Percentiles rank a stretch among this genome's conserved stretches.
phyloP scores from a whole-genome alignment of 1,140 invertebrate species.

The Colletes latitarsis region DNA sequence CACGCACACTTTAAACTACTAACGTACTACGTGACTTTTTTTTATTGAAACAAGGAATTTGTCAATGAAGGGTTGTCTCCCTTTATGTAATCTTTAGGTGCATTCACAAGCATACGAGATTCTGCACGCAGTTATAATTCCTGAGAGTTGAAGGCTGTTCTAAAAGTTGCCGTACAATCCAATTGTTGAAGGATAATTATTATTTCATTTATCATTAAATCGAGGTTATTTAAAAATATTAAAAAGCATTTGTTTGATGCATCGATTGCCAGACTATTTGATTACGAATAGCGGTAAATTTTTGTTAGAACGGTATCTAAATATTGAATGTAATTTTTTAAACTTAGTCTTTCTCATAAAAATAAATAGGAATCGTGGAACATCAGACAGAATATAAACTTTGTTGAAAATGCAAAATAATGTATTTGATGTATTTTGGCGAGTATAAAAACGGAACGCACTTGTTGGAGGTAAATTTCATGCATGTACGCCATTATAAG shows the following conservation, averaged over 20 bases:
- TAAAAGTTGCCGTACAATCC: neutral
- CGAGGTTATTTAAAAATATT: neutral
- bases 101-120: neutral
- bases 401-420: neutral
- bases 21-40: conserved; percentile 14
- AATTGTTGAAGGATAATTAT: neutral
- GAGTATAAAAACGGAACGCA: conserved; percentile 17
- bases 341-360: neutral
- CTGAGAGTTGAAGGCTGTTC: neutral
- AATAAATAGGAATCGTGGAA: neutral
- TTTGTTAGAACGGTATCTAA: neutral
- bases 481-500: neutral
- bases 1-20: neutral
- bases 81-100: conserved; percentile 19
- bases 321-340: neutral
- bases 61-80: conserved; percentile 26
- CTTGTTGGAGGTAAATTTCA: neutral
- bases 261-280: no score
- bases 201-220: neutral
- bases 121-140: neutral
- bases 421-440: neutral
- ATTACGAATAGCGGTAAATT: neutral
- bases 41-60: conserved; percentile 30
- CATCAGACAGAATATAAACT: neutral
- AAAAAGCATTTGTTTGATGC: no score